Evolutionary conservation across 2,888 invertebrate species (phyloP), one percentile per base, ranked within the genome.

Genomic region (Deroplatys truncata): DNA sequence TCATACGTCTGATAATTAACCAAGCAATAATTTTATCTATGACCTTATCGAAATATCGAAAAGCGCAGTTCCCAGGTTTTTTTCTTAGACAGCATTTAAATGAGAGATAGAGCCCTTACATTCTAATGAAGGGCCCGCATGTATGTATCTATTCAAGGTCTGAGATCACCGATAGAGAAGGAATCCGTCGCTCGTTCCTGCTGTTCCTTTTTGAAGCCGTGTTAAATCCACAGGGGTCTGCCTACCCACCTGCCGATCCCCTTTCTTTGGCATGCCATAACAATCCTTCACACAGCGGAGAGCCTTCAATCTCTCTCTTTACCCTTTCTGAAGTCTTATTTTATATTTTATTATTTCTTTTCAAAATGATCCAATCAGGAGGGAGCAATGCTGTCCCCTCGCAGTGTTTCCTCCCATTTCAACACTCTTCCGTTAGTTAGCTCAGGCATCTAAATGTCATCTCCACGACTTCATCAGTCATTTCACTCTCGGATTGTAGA

Each of bases 291-390:
- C 89, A 29, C 89, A 89, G 89, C 88, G n/a, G 89, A 90, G 90
- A 90, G 89, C 91, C 90, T 85, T 90, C 88, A 89, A 89, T 88
- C 85, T 87, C 90, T 88, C 93, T 93, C 92, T 93, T 92, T 92
- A 93, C 93, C 93, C 92, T 92, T 93, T 31, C 31, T 29, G 25
- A 25, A 84, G 31, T 84, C 31, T 84, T 84, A 84, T 84, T 29
- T 84, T 84, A 49, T 28, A 43, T 85, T 85, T 28, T n/a, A 85
- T 49, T 15, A 25, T 15, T 82, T 82, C 82, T 87, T 87, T 82
- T 87, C 35, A 35, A 84, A 86, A 87, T 56, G 28, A 82, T 10
- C 82, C 87, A 83, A 87, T 87, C 87, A 87, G 35, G 87, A 83
- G 28, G 25, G 82, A 82, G 28, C 16, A 28, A 49, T 2, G 56